These are phyloP conservation scores for Radopholus similis DNA, from an alignment of 1,140 invertebrate genomes.

Conservation along the genomic window DNA sequence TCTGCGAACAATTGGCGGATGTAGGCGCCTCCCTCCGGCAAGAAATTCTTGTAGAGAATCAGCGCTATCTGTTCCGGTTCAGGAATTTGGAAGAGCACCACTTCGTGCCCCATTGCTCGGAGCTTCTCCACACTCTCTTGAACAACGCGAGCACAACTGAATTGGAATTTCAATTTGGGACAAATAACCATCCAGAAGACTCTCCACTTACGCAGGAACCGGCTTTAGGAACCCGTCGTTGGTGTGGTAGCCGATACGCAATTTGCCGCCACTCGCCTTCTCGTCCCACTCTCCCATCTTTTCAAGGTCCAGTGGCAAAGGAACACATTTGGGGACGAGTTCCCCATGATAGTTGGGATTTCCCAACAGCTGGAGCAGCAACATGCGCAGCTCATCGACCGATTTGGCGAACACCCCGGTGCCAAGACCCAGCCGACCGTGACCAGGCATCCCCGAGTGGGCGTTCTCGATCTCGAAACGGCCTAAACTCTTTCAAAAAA, in stretches of 20 bases:
- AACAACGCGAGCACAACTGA: constrained; percentile 49
- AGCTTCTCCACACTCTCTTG: constrained; percentile 48
- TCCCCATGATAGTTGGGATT: constrained; percentile 6
- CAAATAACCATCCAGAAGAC: constrained; percentile 7
- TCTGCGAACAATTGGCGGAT: constrained; percentile 40
- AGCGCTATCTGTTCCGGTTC: constrained; percentile 24
- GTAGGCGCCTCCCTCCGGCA: constrained; percentile 51
- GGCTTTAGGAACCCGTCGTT: constrained; percentile 51
- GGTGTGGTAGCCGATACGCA: constrained; percentile 51
- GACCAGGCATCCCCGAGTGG: constrained; percentile 49
- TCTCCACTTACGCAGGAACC: constrained; percentile 39
- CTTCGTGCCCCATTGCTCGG: constrained; percentile 40
- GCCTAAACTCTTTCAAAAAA: constrained; percentile 22
- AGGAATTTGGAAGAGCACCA: constrained; percentile 51
- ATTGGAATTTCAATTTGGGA: constrained; percentile 23
- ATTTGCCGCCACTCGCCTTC: constrained; percentile 20
- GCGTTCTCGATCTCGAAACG: constrained; percentile 39
- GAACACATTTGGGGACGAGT: constrained; percentile 5
- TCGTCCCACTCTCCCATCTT: constrained; percentile 5
- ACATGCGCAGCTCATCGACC: constrained; percentile 47
- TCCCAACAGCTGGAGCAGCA: constrained; percentile 22
- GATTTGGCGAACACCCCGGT: constrained; percentile 56
- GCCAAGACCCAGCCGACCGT: constrained; percentile 47
- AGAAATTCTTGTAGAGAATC: constrained; percentile 43
- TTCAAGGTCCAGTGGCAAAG: constrained; percentile 11